Conservation (phyloP, 2,113 vertebrate genomes). For the Podarcis cretensis region DNA sequence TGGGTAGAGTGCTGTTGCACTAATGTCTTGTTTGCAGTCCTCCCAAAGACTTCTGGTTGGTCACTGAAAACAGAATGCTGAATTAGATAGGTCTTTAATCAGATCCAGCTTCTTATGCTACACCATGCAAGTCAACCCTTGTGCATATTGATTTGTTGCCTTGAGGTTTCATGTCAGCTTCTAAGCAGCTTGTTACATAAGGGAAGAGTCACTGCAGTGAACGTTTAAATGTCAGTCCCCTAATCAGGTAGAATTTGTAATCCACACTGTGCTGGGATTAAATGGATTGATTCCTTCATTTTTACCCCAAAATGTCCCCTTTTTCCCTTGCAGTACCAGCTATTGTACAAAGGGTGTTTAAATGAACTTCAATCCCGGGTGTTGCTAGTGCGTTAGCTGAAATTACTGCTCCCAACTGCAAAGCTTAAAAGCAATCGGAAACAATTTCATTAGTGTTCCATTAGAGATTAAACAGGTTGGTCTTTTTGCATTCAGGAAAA, state of each 20-base stretch:
- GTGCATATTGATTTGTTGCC: not conserved
- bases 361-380: constrained; percentile 19
- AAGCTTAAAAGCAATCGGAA: constrained; percentile 36
- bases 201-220: constrained; percentile 17
- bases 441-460: constrained; percentile 36
- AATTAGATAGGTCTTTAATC: too few species aligned
- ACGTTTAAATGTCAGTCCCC: constrained; percentile 32
- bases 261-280: not conserved
- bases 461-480: constrained; percentile 36
- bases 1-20: too few species aligned
- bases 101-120: not conserved
- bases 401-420: constrained; percentile 33
- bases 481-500: constrained; percentile 27
- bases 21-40: too few species aligned
- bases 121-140: not conserved
- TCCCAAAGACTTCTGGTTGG: too few species aligned
- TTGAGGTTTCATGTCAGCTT: not conserved
- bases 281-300: not conserved
- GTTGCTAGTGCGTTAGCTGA: constrained; percentile 1
- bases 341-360: constrained; percentile 3
- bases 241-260: constrained; percentile 19
- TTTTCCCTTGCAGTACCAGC: constrained; percentile 26
- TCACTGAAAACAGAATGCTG: too few species aligned
- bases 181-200: constrained; percentile 37
- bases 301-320: not conserved